Percentiles rank a stretch among this genome's conserved stretches.
Evolutionary conservation across 1,140 invertebrate species (phyloP).

Genomic region (Atta colombica): DNA sequence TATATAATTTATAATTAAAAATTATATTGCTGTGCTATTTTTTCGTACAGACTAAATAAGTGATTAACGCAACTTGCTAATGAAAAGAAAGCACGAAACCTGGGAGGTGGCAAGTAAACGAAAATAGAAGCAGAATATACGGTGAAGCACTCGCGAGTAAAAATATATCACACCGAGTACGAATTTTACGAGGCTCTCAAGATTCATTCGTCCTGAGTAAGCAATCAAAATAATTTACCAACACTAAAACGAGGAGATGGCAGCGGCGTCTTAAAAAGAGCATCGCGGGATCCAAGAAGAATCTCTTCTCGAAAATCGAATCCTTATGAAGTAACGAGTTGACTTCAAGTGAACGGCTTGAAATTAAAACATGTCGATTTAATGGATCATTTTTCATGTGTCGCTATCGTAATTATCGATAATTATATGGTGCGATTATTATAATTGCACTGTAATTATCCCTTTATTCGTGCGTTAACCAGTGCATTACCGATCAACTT

Average conservation of each 20-base stretch:
- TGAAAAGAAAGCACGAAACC: background rate
- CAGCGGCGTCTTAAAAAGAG: background rate
- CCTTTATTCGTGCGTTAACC: background rate
- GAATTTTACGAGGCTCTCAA: conserved; percentile 22
- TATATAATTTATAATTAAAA: background rate
- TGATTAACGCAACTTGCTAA: background rate
- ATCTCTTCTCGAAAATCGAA: background rate
- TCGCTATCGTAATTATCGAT: background rate
- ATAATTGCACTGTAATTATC: conserved; percentile 36
- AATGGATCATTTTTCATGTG: conserved; percentile 6
- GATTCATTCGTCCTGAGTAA: conserved; percentile 16
- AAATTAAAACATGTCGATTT: conserved; percentile 12
- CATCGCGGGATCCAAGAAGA: background rate
- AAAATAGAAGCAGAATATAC: background rate
- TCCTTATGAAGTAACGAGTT: background rate
- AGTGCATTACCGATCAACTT: background rate
- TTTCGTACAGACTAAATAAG: background rate
- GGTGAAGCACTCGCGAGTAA: background rate
- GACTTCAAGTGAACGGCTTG: background rate
- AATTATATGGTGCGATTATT: conserved; percentile 1
- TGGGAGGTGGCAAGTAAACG: conserved; percentile 32
- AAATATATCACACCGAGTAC: background rate
- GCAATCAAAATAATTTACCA: conserved; percentile 27
- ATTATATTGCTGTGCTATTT: background rate
- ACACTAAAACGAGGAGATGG: conserved; percentile 21